Evolutionary conservation across 1,140 invertebrate genomes (phyloP), one percentile per base, ranked within the genome.

Genomic region (Zaprionus inermis): DNA sequence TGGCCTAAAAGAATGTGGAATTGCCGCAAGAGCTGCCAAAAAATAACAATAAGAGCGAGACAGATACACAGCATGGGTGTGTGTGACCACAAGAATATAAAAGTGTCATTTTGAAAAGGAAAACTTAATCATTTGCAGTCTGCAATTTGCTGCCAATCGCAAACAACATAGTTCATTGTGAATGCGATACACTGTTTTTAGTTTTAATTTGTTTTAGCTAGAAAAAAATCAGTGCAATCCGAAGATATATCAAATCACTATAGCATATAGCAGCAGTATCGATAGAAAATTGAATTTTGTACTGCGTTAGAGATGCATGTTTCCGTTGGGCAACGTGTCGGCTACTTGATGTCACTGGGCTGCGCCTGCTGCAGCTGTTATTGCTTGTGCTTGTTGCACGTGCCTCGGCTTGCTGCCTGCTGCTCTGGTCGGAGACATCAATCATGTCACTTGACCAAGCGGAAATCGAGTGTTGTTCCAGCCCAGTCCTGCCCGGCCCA

Each of bases 371-470:
- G 20, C 34, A 34, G 34, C 14, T 38, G 36, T 38, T 38, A 38
- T 38, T 38, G 32, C 54, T 56, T 16, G 18, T 3, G 55, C 32
- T 36, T 16, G 41, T 16, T 16, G 38, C 38, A 28, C 38, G 20
- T 68, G 18, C 20, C 32, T 11, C 3, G 16, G 44, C 14, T 65
- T 65, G 12, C 9, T 65, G 41, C 41, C 65, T 70, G 41, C 28
- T 61, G 28, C 28, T 10, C 51, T 49, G 14, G 52, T 7, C n/a
- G 11, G 28, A 59, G 56, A 63, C 83, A 88, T 88, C 83, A 88
- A 88, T 88, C 83, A 88, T 88, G 83, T 78, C 77, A 88, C 77
- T 88, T 84, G 84, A 78, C 80, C 83, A 74, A 84, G 85, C 83
- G 84, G 83, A 88, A 88, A 89, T 88, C 77, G 80, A 79, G 73